Percentiles rank a stretch among this genome's conserved stretches.
These are phyloP conservation scores for Ciconia nigra DNA, from an alignment of 2,797 vertebrate genomes.

Conservation along the genomic window DNA sequence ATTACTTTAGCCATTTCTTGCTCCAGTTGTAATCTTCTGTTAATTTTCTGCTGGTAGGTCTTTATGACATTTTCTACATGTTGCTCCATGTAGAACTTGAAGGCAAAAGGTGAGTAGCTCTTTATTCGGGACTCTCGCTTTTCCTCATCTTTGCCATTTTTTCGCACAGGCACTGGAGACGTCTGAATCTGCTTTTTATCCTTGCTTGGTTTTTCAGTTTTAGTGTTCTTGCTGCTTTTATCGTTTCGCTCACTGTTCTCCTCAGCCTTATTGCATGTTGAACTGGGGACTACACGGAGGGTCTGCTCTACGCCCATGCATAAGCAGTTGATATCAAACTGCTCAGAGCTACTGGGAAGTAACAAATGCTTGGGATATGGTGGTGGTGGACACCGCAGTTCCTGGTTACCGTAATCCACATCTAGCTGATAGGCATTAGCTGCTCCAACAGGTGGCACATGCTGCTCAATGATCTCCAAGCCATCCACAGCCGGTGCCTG, in stretches of 20 bases:
- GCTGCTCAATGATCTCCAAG: conserved; percentile 78
- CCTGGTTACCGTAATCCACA: conserved; percentile 76
- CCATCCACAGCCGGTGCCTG: conserved; percentile 74
- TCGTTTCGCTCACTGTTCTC: conserved; percentile 77
- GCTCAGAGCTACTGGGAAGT: conserved; percentile 77
- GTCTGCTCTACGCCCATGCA: conserved; percentile 80
- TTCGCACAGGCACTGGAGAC: conserved; percentile 91
- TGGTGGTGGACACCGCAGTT: conserved; percentile 88
- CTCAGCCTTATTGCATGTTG: conserved; percentile 67
- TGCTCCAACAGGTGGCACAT: conserved; percentile 75
- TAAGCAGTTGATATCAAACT: conserved; percentile 72
- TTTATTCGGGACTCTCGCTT: conserved; percentile 97
- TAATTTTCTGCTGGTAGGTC: conserved; percentile 96
- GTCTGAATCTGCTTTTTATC: conserved; percentile 99
- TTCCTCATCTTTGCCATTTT: conserved; percentile 90
- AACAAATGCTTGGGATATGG: conserved; percentile 93
- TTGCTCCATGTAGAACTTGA: conserved; percentile 99
- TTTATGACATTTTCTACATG: conserved; percentile 98
- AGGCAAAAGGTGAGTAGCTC: conserved; percentile 96
- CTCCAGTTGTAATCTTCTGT: conserved; percentile 91
- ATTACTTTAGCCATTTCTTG: conserved; percentile 98
- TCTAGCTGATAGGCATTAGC: conserved; percentile 82
- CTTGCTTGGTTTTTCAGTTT: conserved; percentile 84
- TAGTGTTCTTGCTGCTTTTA: conserved; percentile 80
- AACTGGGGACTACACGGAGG: conserved; percentile 76